A percentile compares a stretch with the other conserved stretches of the same genome.
phyloP scores from a whole-genome alignment of 1,140 invertebrate genomes.

The Anoplolepis gracilipes region DNA sequence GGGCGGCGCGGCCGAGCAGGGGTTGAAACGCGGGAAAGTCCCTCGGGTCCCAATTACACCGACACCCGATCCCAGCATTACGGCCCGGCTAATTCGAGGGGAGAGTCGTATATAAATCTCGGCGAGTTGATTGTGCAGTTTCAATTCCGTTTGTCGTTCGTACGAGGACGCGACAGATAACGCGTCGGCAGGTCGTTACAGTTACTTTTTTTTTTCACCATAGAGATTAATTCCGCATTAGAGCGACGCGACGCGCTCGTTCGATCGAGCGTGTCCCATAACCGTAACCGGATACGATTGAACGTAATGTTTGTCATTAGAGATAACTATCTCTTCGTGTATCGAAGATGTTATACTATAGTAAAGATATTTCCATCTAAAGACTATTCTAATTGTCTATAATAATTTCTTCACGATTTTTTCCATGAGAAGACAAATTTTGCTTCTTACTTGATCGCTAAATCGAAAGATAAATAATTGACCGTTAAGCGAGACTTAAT shows the following conservation, averaged over 20 bases:
- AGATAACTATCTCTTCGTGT: constrained; percentile 14
- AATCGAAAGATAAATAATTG: neutral
- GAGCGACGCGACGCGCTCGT: constrained; percentile 27
- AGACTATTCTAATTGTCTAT: neutral
- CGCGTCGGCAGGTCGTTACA: constrained; percentile 53
- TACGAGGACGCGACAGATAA: constrained; percentile 32
- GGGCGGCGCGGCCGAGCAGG: constrained; percentile 52
- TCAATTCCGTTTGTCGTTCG: constrained; percentile 79
- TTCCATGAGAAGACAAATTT: neutral
- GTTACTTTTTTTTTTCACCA: constrained; percentile 43
- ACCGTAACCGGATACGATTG: constrained; percentile 57
- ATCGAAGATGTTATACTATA: neutral
- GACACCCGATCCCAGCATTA: constrained; percentile 84
- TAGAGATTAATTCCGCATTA: constrained; percentile 53
- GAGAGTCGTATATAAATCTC: constrained; percentile 83
- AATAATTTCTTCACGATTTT: neutral
- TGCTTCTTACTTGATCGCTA: constrained; percentile 16
- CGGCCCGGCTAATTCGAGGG: constrained; percentile 82
- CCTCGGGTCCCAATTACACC: constrained; percentile 84
- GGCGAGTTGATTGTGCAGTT: constrained; percentile 80
- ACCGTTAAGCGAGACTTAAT: constrained; percentile 5
- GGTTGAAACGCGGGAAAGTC: constrained; percentile 76
- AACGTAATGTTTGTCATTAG: constrained; percentile 51
- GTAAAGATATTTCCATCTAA: neutral
- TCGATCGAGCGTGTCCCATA: constrained; percentile 50